Percentiles rank a stretch among this genome's conserved stretches.
phyloP scores from a whole-genome alignment of 2,797 vertebrate genomes.

The Sebastes nivosus region DNA sequence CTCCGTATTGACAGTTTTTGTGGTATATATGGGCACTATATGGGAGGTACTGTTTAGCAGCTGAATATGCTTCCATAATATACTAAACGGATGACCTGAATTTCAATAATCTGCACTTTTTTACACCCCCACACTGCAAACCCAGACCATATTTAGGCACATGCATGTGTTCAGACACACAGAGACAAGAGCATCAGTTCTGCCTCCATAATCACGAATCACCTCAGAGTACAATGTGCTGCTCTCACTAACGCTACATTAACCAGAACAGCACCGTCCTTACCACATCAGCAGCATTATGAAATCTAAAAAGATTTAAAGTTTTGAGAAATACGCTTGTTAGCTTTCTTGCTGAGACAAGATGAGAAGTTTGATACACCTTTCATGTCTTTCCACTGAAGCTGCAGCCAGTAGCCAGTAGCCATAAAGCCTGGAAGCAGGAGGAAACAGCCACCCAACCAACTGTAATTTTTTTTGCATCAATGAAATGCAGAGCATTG shows the following conservation, averaged over 20 bases:
- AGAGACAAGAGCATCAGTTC: constrained; percentile 36
- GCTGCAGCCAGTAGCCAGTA: neutral
- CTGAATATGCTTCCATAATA: constrained; percentile 16
- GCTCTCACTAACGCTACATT: constrained; percentile 1
- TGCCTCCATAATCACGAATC: constrained; percentile 39
- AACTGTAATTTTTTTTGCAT: neutral
- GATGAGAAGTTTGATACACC: neutral
- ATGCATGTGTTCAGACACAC: constrained; percentile 46
- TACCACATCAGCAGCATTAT: neutral
- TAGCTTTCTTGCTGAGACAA: neutral
- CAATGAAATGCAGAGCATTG: neutral
- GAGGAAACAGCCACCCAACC: neutral
- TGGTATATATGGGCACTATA: neutral
- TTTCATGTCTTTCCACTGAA: neutral
- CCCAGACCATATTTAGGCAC: constrained; percentile 36
- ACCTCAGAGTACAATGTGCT: constrained; percentile 24
- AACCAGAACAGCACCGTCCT: constrained; percentile 11
- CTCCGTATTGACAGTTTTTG: neutral
- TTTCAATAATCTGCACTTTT: constrained; percentile 39
- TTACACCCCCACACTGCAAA: constrained; percentile 44
- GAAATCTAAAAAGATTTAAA: neutral
- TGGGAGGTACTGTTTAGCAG: neutral
- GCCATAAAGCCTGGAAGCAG: neutral
- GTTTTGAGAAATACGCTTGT: neutral
- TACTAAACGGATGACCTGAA: constrained; percentile 35